Conservation (phyloP, 2,888 invertebrate species). For the Ectemnius cavifrons region DNA sequence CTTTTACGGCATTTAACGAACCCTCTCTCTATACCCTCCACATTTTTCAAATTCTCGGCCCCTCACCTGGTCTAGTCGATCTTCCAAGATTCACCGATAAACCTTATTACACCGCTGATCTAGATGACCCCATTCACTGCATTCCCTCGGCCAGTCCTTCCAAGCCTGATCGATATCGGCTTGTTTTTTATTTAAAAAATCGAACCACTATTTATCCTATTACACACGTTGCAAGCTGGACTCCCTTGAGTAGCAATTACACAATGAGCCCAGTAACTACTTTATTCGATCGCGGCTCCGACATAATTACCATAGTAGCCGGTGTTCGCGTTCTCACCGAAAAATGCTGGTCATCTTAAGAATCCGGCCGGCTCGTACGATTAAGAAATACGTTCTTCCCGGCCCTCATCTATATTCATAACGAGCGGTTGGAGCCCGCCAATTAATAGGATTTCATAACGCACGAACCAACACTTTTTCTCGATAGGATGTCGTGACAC, state of each 20-base stretch:
- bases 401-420: conserved; percentile 39
- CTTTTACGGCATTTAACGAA: not conserved
- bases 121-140: no score
- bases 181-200: no score
- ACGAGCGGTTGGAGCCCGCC: conserved; percentile 14
- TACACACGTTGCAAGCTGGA: not conserved
- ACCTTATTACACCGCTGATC: no score
- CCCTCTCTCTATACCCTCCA: not conserved
- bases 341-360: conserved; percentile 35
- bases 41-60: not conserved
- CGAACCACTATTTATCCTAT: no score
- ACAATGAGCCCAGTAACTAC: conserved; percentile 27
- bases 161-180: no score
- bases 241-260: conserved; percentile 6
- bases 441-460: conserved; percentile 55
- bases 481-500: conserved; percentile 5
- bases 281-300: conserved; percentile 9
- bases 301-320: conserved; percentile 33
- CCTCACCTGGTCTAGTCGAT: not conserved
- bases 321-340: conserved; percentile 18
- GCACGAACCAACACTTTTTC: conserved; percentile 31
- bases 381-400: conserved; percentile 37
- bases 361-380: conserved; percentile 33
- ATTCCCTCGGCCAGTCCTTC: no score
- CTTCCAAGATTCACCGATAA: no score